Conservation (phyloP, 1,140 invertebrate genomes). For the Drosophila asahinai region DNA sequence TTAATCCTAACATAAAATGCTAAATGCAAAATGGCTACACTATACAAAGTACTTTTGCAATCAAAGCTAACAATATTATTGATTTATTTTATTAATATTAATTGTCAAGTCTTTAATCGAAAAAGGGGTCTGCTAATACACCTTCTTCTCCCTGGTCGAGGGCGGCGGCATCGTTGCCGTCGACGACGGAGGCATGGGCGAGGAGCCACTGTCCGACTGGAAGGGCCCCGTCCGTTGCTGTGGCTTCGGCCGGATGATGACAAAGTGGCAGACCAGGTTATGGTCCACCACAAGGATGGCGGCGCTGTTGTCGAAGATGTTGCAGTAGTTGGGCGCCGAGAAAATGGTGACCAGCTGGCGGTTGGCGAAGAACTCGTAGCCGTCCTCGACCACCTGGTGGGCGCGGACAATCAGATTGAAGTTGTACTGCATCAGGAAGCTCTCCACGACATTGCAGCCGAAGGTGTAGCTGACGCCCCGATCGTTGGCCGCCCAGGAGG, state of each 20-base stretch:
- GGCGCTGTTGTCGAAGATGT: conserved; percentile 98
- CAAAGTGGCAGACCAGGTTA: conserved; percentile 97
- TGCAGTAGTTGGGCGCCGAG: conserved; percentile 87
- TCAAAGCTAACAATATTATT: too few species aligned
- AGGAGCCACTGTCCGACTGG: conserved; percentile 28
- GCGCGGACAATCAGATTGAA: conserved; percentile 46
- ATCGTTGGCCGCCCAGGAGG: conserved; percentile 28
- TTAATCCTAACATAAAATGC: too few species aligned
- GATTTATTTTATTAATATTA: neutral
- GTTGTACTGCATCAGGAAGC: conserved; percentile 17
- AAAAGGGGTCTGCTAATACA: neutral
- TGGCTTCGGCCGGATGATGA: conserved; percentile 20
- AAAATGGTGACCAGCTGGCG: conserved; percentile 98
- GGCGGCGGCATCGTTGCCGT: conserved; percentile 1
- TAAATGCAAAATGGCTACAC: too few species aligned
- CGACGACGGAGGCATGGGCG: neutral
- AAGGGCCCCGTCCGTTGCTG: neutral
- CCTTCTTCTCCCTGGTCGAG: conserved; percentile 2
- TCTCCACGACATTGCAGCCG: conserved; percentile 18
- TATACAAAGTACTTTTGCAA: too few species aligned
- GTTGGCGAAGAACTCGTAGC: conserved; percentile 99
- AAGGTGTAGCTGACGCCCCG: conserved; percentile 45
- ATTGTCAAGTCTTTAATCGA: neutral
- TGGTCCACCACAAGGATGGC: conserved; percentile 99
- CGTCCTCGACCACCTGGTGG: conserved; percentile 98